Conservation (phyloP, 64 coral and sea anemone species). For the Montipora efflorescens region DNA sequence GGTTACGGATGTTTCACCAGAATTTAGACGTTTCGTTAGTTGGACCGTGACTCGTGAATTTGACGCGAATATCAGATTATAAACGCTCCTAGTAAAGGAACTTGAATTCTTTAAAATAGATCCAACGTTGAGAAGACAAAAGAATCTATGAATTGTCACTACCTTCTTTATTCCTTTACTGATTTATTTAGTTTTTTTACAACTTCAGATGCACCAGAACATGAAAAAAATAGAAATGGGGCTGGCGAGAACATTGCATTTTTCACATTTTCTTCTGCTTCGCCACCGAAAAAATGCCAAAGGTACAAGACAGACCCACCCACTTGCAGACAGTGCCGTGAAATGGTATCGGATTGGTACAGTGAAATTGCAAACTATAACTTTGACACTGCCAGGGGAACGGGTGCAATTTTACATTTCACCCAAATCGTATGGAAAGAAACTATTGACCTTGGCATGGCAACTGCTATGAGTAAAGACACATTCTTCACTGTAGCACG, state of each 20-base stretch:
- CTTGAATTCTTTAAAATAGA: no score
- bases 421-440: slow-evolving; percentile 64
- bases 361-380: slow-evolving; percentile 57
- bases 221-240: not conserved
- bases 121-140: no score
- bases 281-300: slow-evolving; percentile 46
- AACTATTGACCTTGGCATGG: slow-evolving; percentile 64
- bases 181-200: no score
- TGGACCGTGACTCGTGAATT: no score
- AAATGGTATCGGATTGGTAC: slow-evolving; percentile 85
- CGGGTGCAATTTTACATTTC: slow-evolving; percentile 46
- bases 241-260: slow-evolving; percentile 72
- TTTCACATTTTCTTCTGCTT: not conserved
- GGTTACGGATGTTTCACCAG: no score
- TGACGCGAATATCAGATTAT: no score
- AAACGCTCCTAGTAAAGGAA: no score
- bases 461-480: slow-evolving; percentile 12
- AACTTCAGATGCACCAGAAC: no score
- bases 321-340: slow-evolving; percentile 69
- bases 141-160: no score
- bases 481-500: slow-evolving; percentile 51
- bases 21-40: no score
- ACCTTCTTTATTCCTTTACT: no score
- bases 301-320: slow-evolving; percentile 7
- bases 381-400: slow-evolving; percentile 51